A percentile compares a stretch with the other conserved stretches of the same genome.
phyloP scores from a whole-genome alignment of 2,113 vertebrate genomes.

The Pelecanoides urinatrix region DNA sequence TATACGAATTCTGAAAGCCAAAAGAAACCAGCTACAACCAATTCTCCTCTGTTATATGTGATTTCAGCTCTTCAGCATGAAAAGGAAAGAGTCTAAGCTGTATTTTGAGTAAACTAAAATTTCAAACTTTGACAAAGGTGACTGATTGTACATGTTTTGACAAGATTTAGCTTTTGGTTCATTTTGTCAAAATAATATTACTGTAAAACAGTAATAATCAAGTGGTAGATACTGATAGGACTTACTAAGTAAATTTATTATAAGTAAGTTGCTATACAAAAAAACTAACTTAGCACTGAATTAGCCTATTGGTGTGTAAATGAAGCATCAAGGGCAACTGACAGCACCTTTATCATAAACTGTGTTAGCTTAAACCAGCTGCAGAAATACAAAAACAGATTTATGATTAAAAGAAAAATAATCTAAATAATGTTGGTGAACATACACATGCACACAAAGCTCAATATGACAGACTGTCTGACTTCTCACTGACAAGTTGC shows the following conservation, averaged over 20 bases:
- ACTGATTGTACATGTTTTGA: neutral
- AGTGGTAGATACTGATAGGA: neutral
- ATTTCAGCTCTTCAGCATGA: neutral
- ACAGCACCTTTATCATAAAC: neutral
- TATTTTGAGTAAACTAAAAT: neutral
- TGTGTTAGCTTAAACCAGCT: neutral
- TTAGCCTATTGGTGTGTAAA: neutral
- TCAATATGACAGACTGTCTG: neutral
- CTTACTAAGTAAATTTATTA: neutral
- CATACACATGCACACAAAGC: neutral
- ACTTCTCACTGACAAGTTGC: neutral
- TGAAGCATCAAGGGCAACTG: neutral
- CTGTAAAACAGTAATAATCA: neutral
- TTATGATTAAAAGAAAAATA: neutral
- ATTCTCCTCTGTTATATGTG: rapidly evolving
- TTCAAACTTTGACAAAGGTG: neutral
- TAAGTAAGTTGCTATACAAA: neutral
- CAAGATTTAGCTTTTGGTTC: neutral
- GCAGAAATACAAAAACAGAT: neutral
- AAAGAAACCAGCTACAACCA: neutral
- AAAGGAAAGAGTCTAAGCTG: neutral
- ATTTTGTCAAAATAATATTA: neutral
- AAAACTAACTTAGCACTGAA: neutral
- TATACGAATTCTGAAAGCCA: slow-evolving; percentile 84
- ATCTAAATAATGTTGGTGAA: neutral